A percentile compares a stretch with the other conserved stretches of the same genome.
Conservation (phyloP, 2,888 invertebrate genomes). For the Ferrisia virgata region DNA sequence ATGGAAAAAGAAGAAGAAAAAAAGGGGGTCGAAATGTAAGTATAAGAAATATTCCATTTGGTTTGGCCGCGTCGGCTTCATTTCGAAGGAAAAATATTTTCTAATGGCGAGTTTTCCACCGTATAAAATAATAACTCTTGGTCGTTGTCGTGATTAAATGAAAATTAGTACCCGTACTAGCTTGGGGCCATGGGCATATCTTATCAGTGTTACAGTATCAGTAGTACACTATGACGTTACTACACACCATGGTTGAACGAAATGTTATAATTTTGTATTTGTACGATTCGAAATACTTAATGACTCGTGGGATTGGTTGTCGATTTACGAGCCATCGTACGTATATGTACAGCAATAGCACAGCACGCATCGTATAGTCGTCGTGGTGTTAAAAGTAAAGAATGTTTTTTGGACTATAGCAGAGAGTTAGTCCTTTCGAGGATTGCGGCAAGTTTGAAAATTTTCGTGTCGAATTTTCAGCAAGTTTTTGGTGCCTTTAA, state of each 20-base stretch:
- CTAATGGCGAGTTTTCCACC: not conserved
- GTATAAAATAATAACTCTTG: not conserved
- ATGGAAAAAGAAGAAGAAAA: not conserved
- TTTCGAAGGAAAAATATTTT: not conserved
- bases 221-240: no score
- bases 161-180: not conserved
- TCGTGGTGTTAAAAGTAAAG: not conserved
- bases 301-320: not conserved
- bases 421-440: not conserved
- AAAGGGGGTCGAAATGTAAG: no score
- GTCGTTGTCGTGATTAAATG: not conserved
- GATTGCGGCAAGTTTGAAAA: not conserved
- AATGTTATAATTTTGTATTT: not conserved
- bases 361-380: not conserved
- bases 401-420: no score
- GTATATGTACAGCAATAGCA: no score
- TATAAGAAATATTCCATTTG: no score
- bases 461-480: not conserved
- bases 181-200: no score
- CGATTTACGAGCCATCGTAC: not conserved
- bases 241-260: not conserved
- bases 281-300: not conserved
- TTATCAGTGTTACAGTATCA: not conserved
- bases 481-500: conserved; percentile 30
- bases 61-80: not conserved